phyloP scores from a whole-genome alignment of 2,888 invertebrate species.

The Drosophila nr. fundita region DNA sequence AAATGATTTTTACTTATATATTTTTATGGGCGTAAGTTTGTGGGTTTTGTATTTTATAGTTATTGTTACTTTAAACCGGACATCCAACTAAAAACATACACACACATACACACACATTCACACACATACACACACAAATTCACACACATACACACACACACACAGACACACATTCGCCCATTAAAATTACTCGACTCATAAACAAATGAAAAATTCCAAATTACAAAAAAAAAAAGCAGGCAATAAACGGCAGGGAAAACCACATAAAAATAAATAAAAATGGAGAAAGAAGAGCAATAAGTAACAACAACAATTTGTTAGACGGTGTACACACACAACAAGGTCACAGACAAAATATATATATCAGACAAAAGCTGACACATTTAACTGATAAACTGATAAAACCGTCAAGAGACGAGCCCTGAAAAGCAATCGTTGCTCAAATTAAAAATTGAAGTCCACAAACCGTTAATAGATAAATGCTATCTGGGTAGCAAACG shows the following conservation, averaged over 20 bases:
- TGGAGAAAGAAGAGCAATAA: constrained; percentile 17
- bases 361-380: constrained; percentile 48
- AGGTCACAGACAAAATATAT: constrained; percentile 48
- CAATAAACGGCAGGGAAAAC: constrained; percentile 54
- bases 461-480: constrained; percentile 58
- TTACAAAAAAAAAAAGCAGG: constrained; percentile 63
- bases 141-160: background rate
- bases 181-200: constrained; percentile 21
- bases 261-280: constrained; percentile 19
- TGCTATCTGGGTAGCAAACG: constrained; percentile 24
- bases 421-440: constrained; percentile 21
- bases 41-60: constrained; percentile 2
- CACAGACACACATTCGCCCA: constrained; percentile 4
- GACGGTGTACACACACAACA: constrained; percentile 40
- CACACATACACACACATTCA: background rate
- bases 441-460: constrained; percentile 34
- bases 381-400: constrained; percentile 42
- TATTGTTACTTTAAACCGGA: constrained; percentile 43
- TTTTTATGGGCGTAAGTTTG: background rate
- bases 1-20: background rate
- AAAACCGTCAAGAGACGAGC: constrained; percentile 40
- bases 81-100: constrained; percentile 19
- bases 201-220: constrained; percentile 61
- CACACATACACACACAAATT: background rate
- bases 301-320: constrained; percentile 32